Base-by-base conservation (phyloP, 2,888 invertebrate genomes). In the Agrotis ipsilon region DNA sequence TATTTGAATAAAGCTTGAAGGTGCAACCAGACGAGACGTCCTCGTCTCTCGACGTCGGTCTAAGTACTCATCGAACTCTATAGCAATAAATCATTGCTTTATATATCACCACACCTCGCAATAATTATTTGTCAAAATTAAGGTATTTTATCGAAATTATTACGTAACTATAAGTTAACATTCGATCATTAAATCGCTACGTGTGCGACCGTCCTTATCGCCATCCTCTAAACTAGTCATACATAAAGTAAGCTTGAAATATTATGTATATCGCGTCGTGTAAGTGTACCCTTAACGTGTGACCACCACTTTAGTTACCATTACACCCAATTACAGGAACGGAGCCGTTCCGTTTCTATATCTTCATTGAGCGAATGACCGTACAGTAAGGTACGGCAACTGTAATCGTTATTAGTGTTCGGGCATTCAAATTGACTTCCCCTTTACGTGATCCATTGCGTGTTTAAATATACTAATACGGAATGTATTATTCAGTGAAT, bases 191-290 rank as follows among this genome's bases (percentile, higher is more conserved):
- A 89, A 79, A 94, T 94, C 95, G 95, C 95, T 93, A 88, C 84
- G 89, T 92, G 88, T 92, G 94, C 95, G 95, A 95, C 96, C 96
- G 96, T 96, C 96, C 96, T 92, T 90, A 93, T 93, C 94, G 96
- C 96, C 96, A 96, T 96, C 96, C 96, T 96, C 96, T 96, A 96
- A 96, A 96, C 96, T 96, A 96, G 96, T 95, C 92, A 92, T 93
- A 94, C 84, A 80, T 88, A 86, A 86, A 88, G 84, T 94, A 95
- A 95, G 93, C 93, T 93, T 92, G 85, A 88, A 89, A 77, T 90
- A 91, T 88, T 85, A 86, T 79, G 43, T 73, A 77, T 91, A 92
- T 91, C 88, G 88, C 91, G 82, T 92, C 89, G 87, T 87, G 77
- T 92, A 91, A 91, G 88, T 85, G 82, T 89, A 89, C 71, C 83